Conservation (phyloP, 2,797 vertebrate genomes). For the Parotocinclus haroldoi region DNA sequence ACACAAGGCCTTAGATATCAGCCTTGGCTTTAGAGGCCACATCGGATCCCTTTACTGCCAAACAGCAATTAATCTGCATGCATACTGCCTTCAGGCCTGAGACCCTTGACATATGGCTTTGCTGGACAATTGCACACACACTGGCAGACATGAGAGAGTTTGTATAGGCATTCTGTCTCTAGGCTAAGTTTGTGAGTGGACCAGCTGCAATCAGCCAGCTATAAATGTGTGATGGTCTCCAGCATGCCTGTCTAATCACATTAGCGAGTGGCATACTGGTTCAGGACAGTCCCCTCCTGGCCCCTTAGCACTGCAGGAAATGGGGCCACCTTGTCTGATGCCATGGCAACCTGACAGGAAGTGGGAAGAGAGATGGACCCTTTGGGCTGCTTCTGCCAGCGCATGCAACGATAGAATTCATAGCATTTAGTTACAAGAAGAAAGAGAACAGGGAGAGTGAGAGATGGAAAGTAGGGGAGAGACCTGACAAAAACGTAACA, state of each 20-base stretch:
- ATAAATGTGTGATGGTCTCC: constrained; percentile 47
- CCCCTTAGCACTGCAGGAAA: constrained; percentile 51
- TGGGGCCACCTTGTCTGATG: constrained; percentile 62
- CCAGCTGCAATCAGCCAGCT: constrained; percentile 33
- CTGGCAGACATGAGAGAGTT: constrained; percentile 14
- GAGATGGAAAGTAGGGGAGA: too few species aligned
- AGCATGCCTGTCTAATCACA: constrained; percentile 56
- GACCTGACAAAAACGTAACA: too few species aligned
- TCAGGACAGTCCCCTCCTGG: constrained; percentile 47
- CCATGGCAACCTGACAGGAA: constrained; percentile 70
- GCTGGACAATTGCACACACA: neutral
- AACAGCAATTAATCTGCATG: neutral
- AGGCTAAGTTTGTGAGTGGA: constrained; percentile 20
- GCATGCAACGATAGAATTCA: constrained; percentile 18
- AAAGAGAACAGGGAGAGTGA: too few species aligned
- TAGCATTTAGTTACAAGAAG: constrained; percentile 9
- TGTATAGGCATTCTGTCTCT: constrained; percentile 3
- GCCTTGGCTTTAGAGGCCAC: neutral
- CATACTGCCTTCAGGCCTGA: neutral
- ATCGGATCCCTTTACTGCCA: neutral
- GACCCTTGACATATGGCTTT: constrained; percentile 1
- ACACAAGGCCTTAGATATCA: neutral
- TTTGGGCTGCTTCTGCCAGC: constrained; percentile 39
- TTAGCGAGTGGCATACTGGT: constrained; percentile 46
- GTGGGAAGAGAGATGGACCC: constrained; percentile 49